Conservation (phyloP, 2,797 vertebrate species). For the Sorex maritimensis region DNA sequence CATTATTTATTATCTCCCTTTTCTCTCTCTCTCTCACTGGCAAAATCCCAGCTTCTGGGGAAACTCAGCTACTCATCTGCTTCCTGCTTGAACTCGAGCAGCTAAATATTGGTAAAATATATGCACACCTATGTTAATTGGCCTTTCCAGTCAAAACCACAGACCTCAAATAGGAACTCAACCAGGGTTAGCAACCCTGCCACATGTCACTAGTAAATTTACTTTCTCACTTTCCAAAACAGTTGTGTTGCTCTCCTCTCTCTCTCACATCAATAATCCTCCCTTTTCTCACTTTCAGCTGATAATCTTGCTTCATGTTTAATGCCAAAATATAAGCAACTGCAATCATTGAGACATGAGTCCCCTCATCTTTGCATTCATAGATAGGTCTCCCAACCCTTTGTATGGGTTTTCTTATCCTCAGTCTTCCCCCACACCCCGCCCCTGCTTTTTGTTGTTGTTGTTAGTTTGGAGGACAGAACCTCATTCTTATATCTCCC, state of each 20-base stretch:
- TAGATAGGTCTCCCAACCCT: background rate
- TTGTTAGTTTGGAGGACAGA: background rate
- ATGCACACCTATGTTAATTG: conserved; percentile 26
- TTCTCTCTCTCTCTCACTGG: conserved; percentile 18
- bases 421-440: background rate
- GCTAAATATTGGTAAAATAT: conserved; percentile 59
- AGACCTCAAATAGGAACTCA: conserved; percentile 55
- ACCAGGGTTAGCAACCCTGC: background rate
- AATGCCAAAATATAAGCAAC: conserved; percentile 22
- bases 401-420: conserved; percentile 4
- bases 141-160: conserved; percentile 61
- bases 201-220: conserved; percentile 33
- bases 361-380: background rate
- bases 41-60: conserved; percentile 43
- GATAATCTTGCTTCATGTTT: conserved; percentile 52
- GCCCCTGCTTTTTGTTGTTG: background rate
- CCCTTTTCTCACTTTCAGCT: background rate
- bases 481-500: rapidly evolving
- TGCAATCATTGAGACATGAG: background rate
- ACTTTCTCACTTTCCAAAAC: conserved; percentile 58
- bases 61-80: conserved; percentile 42
- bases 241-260: conserved; percentile 2
- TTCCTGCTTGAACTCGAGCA: conserved; percentile 51
- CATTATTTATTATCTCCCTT: conserved; percentile 33
- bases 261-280: conserved; percentile 53